phyloP scores from a whole-genome alignment of 2,888 invertebrate species.

The Agrotis puta region DNA sequence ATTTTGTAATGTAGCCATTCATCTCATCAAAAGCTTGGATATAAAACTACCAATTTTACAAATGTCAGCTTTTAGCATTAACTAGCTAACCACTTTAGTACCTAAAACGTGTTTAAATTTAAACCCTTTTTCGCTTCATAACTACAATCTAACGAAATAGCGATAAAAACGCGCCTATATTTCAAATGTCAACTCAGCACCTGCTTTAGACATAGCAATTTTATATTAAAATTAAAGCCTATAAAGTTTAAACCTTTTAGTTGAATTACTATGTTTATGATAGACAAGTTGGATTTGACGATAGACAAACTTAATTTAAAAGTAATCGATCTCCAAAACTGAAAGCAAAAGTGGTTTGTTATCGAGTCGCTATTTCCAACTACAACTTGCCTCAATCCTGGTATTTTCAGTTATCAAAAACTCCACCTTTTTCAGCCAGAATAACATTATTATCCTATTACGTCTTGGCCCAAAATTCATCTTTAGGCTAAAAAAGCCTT shows the following conservation, averaged over 20 bases:
- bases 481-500: too few species aligned
- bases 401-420: not conserved
- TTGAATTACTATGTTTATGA: conserved; percentile 2
- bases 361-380: not conserved
- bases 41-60: conserved; percentile 21
- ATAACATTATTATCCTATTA: not conserved
- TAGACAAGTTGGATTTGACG: conserved; percentile 3
- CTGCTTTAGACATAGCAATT: conserved; percentile 16
- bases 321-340: not conserved
- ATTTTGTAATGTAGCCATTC: not conserved
- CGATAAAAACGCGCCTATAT: conserved; percentile 49
- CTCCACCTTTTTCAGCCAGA: not conserved
- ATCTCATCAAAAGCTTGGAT: not conserved
- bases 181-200: conserved; percentile 51
- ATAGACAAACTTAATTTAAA: not conserved
- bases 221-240: conserved; percentile 21
- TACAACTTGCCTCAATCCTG: not conserved
- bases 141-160: conserved; percentile 15
- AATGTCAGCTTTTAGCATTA: conserved; percentile 31
- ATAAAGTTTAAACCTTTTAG: conserved; percentile 6
- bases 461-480: too few species aligned
- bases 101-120: conserved; percentile 1
- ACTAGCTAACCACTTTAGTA: conserved; percentile 9
- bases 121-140: conserved; percentile 21
- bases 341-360: not conserved